Conservation (phyloP, 2,888 invertebrate species). For the Sphaerophoria rueppellii region DNA sequence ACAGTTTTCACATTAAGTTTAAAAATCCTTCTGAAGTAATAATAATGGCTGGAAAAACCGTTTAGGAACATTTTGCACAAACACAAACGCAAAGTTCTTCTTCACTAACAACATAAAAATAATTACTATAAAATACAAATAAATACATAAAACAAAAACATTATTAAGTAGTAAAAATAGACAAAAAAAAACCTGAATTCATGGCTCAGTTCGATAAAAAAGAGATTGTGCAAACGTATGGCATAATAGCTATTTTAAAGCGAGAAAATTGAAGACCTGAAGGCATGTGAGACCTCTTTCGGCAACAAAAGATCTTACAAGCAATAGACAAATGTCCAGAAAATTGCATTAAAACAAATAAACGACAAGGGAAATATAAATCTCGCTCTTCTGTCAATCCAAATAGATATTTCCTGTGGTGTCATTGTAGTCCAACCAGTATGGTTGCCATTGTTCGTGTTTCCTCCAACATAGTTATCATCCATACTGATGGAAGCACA, state of each 20-base stretch:
- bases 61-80: slow-evolving; percentile 55
- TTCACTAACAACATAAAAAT: slow-evolving; percentile 3
- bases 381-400: slow-evolving; percentile 91
- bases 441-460: slow-evolving; percentile 79
- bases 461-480: slow-evolving; percentile 72
- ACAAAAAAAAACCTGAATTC: slow-evolving; percentile 49
- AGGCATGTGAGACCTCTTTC: neutral
- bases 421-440: slow-evolving; percentile 91
- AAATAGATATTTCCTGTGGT: slow-evolving; percentile 93
- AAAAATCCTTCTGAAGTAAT: slow-evolving; percentile 26
- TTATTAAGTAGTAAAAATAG: slow-evolving; percentile 13
- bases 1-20: slow-evolving; percentile 63
- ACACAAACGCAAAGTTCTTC: neutral
- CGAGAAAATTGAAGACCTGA: slow-evolving; percentile 12
- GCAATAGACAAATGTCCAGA: slow-evolving; percentile 90
- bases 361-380: slow-evolving; percentile 90
- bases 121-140: slow-evolving; percentile 56
- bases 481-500: slow-evolving; percentile 68
- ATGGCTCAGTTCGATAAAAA: slow-evolving; percentile 53
- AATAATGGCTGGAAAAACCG: too few species aligned
- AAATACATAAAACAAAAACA: slow-evolving; percentile 36
- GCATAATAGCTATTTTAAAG: slow-evolving; percentile 15
- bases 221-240: slow-evolving; percentile 66
- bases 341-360: slow-evolving; percentile 89
- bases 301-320: slow-evolving; percentile 75